Conservation (phyloP, 30 jellyfish, hydroid and myxozoan species). For the Rhopilema esculentum region DNA sequence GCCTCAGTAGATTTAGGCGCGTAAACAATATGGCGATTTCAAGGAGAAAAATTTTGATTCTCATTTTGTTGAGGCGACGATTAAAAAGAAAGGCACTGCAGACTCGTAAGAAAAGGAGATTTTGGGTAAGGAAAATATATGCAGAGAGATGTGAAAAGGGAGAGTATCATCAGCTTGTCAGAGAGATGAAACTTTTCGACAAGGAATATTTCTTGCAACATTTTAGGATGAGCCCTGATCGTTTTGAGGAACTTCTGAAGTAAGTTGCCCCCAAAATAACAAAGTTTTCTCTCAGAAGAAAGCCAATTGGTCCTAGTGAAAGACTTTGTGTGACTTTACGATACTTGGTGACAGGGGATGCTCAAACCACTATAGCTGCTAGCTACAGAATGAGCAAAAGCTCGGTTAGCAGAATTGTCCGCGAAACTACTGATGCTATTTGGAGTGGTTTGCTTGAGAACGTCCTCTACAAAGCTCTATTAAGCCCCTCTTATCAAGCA, state of each 20-base stretch:
- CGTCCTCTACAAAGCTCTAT: slow-evolving; percentile 1
- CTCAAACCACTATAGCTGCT: slow-evolving; percentile 50
- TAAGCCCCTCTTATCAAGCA: too few relatives aligned
- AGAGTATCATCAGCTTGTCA: too few relatives aligned
- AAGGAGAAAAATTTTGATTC: too few relatives aligned
- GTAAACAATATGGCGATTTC: too few relatives aligned
- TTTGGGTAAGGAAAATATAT: too few relatives aligned
- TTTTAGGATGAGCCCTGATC: slow-evolving; percentile 44
- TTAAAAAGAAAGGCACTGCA: too few relatives aligned
- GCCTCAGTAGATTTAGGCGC: too few relatives aligned
- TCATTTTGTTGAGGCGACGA: too few relatives aligned
- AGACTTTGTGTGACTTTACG: slow-evolving; percentile 54
- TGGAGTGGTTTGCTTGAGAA: slow-evolving; percentile 32
- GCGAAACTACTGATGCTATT: slow-evolving; percentile 31
- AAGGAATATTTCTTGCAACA: slow-evolving; percentile 28
- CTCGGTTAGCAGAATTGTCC: slow-evolving; percentile 36
- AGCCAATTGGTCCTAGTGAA: slow-evolving; percentile 60
- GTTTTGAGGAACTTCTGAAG: slow-evolving; percentile 39
- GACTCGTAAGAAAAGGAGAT: too few relatives aligned
- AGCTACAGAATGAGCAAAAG: slow-evolving; percentile 36
- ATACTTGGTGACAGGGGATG: slow-evolving; percentile 53
- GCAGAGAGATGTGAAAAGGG: too few relatives aligned
- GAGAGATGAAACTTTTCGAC: slow-evolving; percentile 31
- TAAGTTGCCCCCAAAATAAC: slow-evolving; percentile 39
- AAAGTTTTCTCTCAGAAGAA: slow-evolving; percentile 29